These are phyloP conservation scores for Drosophila meridionalis DNA, from an alignment of 2,888 invertebrate species.

Conservation along the genomic window DNA sequence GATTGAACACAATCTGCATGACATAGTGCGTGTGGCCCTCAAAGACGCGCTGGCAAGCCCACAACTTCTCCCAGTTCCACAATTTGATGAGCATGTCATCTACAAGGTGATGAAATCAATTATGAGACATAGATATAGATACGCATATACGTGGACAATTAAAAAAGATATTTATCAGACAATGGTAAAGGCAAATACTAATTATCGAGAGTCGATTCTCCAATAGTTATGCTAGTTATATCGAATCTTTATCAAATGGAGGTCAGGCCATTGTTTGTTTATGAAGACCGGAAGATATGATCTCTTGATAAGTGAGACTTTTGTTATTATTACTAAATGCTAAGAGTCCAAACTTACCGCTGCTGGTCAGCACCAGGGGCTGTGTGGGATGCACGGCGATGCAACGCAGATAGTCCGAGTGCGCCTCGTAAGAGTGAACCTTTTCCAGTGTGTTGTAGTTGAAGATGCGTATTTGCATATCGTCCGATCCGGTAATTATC, in stretches of 20 bases:
- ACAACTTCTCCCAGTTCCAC: constrained; percentile 99
- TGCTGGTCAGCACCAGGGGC: constrained; percentile 97
- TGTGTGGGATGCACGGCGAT: constrained; percentile 99
- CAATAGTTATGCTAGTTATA: neutral
- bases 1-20: constrained; percentile 99
- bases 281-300: neutral
- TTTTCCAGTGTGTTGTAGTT: constrained; percentile 99
- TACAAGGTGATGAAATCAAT: constrained; percentile 80
- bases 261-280: constrained; percentile 15
- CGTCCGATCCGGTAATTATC: constrained; percentile 99
- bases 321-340: neutral
- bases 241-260: neutral
- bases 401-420: constrained; percentile 98
- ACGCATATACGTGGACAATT: neutral
- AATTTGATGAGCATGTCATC: constrained; percentile 99
- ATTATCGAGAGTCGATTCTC: neutral
- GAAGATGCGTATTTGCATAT: constrained; percentile 97
- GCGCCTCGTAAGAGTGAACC: constrained; percentile 98
- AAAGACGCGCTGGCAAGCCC: constrained; percentile 99
- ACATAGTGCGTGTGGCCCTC: constrained; percentile 99
- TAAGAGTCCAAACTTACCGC: constrained; percentile 88
- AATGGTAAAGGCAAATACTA: neutral
- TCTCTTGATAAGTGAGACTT: neutral
- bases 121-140: neutral
- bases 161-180: neutral